Base-by-base conservation (phyloP, 1,140 invertebrate species). In the Steinernema khuongi region DNA sequence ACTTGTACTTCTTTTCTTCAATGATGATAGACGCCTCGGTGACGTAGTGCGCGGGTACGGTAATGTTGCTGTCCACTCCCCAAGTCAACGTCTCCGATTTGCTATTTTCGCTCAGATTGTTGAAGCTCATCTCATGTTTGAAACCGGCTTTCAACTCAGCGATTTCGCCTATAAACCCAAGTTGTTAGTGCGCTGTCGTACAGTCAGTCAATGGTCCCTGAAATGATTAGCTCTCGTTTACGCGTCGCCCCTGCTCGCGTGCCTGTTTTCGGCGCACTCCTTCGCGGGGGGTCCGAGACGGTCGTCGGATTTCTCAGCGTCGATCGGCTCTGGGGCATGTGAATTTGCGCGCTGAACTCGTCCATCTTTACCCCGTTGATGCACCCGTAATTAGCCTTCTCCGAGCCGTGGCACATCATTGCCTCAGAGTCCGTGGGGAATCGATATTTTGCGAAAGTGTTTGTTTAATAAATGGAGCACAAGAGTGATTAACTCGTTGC, bases 71-170 rank as follows among this genome's bases (percentile, higher is more conserved):
- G 79, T 88, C 86, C 0, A 88, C 87, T 22, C 82, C 81, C 88
- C 88, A 88, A 1, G 85, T 86, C 30, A 88, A 81, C 14, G 79
- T 78, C 76, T 87, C 85, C 43, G 87, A 86, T 33, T 84, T 80
- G 0, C 80, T 85, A 69, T 86, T 83, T 68, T 88, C 88, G 68
- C 83, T 85, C 1, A 85, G 79, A 18, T 84, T 85, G 68, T 87
- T 86, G 74, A 88, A 85, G 31, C 81, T 83, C n/a, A 87, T 80
- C 73, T 88, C 88, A 30, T 86, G 83, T 31, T 87, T 87, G 76
- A 88, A 88, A 18, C 87, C 87, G 22, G 86, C 86, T 32, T 87
- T 87, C 11, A 86, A 83, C 70, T 86, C 85, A 19, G 88, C 84
- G 30, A 88, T 85, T 76, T 84, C 83, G 70, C 82, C 82, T 84